Evolutionary conservation across 2,797 vertebrate species (phyloP).

Genomic region (Craterocephalus amniculus): DNA sequence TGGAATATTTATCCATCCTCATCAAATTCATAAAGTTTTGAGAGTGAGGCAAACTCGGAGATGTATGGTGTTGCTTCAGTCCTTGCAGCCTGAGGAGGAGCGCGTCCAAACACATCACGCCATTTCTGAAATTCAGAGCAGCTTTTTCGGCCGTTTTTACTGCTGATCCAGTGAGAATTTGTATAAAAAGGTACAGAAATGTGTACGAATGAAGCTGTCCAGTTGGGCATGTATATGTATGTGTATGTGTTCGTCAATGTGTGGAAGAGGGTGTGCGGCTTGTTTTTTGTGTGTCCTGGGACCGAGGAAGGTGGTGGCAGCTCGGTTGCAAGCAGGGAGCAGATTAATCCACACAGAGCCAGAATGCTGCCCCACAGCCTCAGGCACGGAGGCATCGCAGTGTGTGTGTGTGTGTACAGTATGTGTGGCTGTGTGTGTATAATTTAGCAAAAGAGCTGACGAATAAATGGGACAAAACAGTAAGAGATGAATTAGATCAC

Average conservation of each 20-base stretch:
- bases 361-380: conserved; percentile 85
- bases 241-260: conserved; percentile 19
- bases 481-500: conserved; percentile 37
- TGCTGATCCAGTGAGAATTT: conserved; percentile 36
- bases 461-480: conserved; percentile 58
- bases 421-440: conserved; percentile 33
- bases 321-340: conserved; percentile 86
- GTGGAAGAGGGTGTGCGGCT: conserved; percentile 15
- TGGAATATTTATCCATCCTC: conserved; percentile 80
- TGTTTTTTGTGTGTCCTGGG: conserved; percentile 65
- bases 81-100: conserved; percentile 58
- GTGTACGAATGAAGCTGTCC: conserved; percentile 41
- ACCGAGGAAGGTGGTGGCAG: conserved; percentile 81
- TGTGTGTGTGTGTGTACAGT: conserved; percentile 37
- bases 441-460: conserved; percentile 39
- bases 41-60: conserved; percentile 66
- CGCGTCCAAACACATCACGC: conserved; percentile 12
- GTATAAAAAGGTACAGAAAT: conserved; percentile 44
- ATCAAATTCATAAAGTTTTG: conserved; percentile 79
- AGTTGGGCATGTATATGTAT: conserved; percentile 45
- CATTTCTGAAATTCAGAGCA: conserved; percentile 60
- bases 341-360: conserved; percentile 86
- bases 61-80: conserved; percentile 72
- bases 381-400: conserved; percentile 62
- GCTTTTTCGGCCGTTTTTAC: conserved; percentile 26